Base-by-base conservation (phyloP, 2,113 vertebrate genomes). In the Osmerus eperlanus region DNA sequence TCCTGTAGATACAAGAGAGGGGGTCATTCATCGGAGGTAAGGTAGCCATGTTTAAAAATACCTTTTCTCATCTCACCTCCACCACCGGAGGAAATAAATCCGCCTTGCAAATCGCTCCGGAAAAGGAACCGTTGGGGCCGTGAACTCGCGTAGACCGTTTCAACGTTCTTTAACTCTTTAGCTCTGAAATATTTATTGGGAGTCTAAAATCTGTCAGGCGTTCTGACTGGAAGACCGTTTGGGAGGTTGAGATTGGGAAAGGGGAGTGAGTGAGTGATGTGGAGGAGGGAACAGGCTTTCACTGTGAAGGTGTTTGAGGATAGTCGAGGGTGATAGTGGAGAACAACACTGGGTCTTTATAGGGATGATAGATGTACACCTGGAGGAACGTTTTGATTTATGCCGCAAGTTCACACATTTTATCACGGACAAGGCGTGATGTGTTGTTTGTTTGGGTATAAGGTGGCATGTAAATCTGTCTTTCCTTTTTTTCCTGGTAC, bases 21-120 rank as follows among this genome's bases (percentile, higher is more conserved):
- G 73, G 79, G 84, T 90, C 89, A 89, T 91, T 90, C 87, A 89
- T 86, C 56, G 79, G 81, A 73, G 74, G 70, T 56, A 58, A 73
- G 69, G 70, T 76, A 74, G 77, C 71, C 3, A 47, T 25, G 74
- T 83, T 86, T 87, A 85, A 89, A 91, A 91, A 85, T 82, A 85
- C 83, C 85, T 80, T 80, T 77, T 76, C 73, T 71, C 54, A 19
- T 75, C 73, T 83, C 84, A 83, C 73, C 64, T 58, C 70, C 21
- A 77, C 80, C 78, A 82, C 89, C 83, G 71, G 79, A 88, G 87
- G 83, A 87, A 83, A 81, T 78, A 69, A 83, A 86, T 70, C 76
- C 75, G 23, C 72, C 77, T 81, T 65, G 71, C 65, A 55, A 67
- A 70, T 85, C 63, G 18, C 65, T 71, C 68, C 80, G 72, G 72